phyloP scores from a whole-genome alignment of 2,113 vertebrate genomes.

The Parotia lawesii region DNA sequence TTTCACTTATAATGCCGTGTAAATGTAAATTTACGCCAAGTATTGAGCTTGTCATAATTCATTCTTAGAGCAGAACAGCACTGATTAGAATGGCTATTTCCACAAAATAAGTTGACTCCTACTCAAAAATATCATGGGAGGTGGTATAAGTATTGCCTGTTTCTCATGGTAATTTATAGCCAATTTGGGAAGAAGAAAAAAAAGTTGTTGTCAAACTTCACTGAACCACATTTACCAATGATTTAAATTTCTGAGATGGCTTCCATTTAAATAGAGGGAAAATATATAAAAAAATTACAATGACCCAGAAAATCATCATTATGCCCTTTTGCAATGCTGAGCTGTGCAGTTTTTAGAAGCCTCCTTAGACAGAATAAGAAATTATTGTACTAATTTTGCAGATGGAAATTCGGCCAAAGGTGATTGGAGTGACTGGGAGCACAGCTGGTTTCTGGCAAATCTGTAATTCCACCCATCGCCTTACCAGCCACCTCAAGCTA shows the following conservation, averaged over 20 bases:
- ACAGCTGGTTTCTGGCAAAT: neutral
- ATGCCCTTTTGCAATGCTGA: neutral
- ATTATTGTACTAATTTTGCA: neutral
- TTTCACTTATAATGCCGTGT: neutral
- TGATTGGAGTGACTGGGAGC: neutral
- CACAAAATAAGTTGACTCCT: conserved; percentile 1
- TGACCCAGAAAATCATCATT: neutral
- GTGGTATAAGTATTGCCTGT: neutral
- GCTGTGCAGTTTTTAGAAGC: neutral
- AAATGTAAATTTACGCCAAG: neutral
- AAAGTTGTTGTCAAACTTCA: neutral
- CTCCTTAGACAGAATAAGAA: neutral
- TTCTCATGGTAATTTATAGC: neutral
- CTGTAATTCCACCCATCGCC: neutral
- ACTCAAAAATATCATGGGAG: neutral
- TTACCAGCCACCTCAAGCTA: neutral
- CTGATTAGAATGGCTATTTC: neutral
- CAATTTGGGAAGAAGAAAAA: neutral
- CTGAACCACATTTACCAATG: neutral
- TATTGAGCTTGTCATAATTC: neutral
- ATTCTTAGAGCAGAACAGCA: neutral
- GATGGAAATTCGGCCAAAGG: neutral
- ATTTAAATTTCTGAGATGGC: neutral
- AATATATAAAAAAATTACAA: neutral
- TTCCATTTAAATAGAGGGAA: neutral